Base-by-base conservation (phyloP, 2,888 invertebrate species). In the Alcis repandata region DNA sequence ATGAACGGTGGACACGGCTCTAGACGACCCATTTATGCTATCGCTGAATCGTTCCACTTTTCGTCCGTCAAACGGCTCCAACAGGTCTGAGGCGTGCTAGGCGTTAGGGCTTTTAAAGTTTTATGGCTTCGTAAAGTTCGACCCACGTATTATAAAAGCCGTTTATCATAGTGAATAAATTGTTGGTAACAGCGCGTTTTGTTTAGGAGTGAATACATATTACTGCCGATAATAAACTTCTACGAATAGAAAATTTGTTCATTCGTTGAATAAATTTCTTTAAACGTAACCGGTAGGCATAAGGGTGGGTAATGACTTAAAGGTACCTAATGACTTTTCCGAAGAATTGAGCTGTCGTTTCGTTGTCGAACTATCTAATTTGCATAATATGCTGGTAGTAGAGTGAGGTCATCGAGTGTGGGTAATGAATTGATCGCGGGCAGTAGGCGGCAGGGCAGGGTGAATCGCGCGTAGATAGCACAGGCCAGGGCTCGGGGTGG, bases 11-110 rank as follows among this genome's bases (percentile, higher is more conserved):
- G 74, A 73, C 75, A 52, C 65, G 60, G 65, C 49, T 69, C 59
- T 70, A 76, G 83, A 82, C 89, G 91, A 87, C 90, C 91, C 79
- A 90, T 92, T 89, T 91, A 77, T 77, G 68, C 76, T 92, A 92
- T 92, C 92, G 88, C 70, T 70, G 65, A 71, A 92, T 92, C 92
- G 93, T 79, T 85, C 91, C 70, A 92, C 88, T 89, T 91, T 75
- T 70, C 74, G 74, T 73, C 74, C 74, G 77, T 71, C 75, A 79
- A 80, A 79, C 80, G 77, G 75, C 68, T 75, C 61, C 83, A 82
- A 80, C 80, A 77, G 74, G 71, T 77, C 73, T 80, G 76, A 76
- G 75, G 73, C 73, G 69, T 72, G 60, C 43, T 45, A n/a, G 33
- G 66, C 57, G 61, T 60, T 65, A 71, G 70, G 62, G 64, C 59